Evolutionary conservation across 2,113 vertebrate species (phyloP).

Genomic region (Actenoides lindsayi): DNA sequence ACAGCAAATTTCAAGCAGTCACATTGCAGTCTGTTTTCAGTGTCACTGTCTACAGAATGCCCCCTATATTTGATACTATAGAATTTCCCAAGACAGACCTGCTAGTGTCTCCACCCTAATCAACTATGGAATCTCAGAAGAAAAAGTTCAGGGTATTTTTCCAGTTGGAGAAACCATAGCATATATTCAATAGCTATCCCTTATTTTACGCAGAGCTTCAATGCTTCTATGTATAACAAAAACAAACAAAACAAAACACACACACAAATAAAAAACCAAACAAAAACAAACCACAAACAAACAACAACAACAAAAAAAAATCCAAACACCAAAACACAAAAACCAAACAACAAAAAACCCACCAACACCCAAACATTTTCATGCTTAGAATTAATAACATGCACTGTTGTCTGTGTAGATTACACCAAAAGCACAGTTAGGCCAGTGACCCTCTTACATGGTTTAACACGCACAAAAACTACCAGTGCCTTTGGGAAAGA

Average conservation of each 20-base stretch:
- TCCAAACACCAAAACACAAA: no score
- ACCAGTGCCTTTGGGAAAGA: neutral
- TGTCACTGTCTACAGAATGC: neutral
- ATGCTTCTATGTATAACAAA: neutral
- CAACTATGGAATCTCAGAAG: neutral
- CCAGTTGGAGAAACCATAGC: neutral
- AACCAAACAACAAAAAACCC: no score
- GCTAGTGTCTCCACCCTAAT: neutral
- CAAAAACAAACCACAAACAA: no score
- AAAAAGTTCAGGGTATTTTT: neutral
- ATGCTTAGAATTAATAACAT: neutral
- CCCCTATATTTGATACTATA: neutral
- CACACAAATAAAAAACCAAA: no score
- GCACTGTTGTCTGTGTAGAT: neutral
- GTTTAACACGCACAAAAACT: neutral
- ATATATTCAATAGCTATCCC: neutral
- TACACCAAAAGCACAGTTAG: neutral
- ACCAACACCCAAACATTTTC: neutral
- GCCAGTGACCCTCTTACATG: neutral
- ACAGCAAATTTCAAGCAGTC: neutral
- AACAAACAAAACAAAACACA: no score
- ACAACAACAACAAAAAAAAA: no score
- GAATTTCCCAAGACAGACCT: neutral
- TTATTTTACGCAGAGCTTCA: neutral
- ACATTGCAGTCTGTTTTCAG: neutral